Evolutionary conservation across 2,797 vertebrate species (phyloP).

Genomic region (Bradypodion ventrale): DNA sequence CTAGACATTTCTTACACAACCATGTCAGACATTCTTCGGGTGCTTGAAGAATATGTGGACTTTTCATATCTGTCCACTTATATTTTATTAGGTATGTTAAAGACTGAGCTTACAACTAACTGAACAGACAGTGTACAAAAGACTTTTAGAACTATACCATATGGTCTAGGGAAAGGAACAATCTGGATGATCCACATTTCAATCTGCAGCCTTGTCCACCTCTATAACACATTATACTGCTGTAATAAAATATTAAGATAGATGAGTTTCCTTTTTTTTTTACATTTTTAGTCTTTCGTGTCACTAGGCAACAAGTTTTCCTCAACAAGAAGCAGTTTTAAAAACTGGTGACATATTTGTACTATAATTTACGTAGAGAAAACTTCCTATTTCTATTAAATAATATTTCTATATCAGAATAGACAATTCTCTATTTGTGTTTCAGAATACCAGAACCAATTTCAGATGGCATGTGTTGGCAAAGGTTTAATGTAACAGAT

Average conservation of each 20-base stretch:
- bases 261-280: constrained; percentile 55
- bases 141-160: constrained; percentile 83
- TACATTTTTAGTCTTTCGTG: constrained; percentile 70
- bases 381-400: constrained; percentile 68
- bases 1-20: constrained; percentile 50
- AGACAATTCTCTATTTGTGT: constrained; percentile 73
- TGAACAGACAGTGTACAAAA: constrained; percentile 82
- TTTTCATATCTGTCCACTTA: constrained; percentile 64
- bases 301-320: constrained; percentile 62
- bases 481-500: constrained; percentile 75
- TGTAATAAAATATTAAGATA: constrained; percentile 80
- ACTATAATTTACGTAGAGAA: constrained; percentile 63
- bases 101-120: constrained; percentile 80
- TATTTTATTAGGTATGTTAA: constrained; percentile 71
- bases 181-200: constrained; percentile 80
- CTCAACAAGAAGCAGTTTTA: constrained; percentile 25
- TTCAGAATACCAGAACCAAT: constrained; percentile 73
- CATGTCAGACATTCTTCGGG: constrained; percentile 57
- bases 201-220: constrained; percentile 81
- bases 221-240: constrained; percentile 79
- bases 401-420: constrained; percentile 71
- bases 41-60: constrained; percentile 57
- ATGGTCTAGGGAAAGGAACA: constrained; percentile 81
- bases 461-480: constrained; percentile 72
- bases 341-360: constrained; percentile 54